A percentile compares a stretch with the other conserved stretches of the same genome.
phyloP scores from a whole-genome alignment of 1,140 invertebrate genomes.

The Drosophila tristis region DNA sequence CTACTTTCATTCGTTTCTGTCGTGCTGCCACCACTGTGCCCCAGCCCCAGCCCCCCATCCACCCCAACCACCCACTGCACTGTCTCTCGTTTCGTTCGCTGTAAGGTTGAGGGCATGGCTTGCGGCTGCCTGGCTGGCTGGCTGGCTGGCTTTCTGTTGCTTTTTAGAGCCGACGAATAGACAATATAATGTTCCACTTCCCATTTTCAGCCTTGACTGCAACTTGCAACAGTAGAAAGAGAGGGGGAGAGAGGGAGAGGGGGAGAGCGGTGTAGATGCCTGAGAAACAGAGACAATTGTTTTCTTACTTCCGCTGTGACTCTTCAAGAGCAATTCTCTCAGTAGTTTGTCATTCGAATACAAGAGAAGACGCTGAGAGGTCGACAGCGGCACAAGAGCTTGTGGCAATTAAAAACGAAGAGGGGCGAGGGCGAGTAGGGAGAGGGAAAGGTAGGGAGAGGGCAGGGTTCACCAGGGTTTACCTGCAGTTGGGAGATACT shows the following conservation, averaged over 20 bases:
- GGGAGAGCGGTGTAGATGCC: not conserved
- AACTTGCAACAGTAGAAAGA: slow-evolving; percentile 43
- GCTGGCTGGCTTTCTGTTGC: slow-evolving; percentile 13
- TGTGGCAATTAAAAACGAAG: slow-evolving; percentile 47
- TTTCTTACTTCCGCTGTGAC: slow-evolving; percentile 47
- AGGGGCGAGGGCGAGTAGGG: not conserved
- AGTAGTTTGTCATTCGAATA: slow-evolving; percentile 47
- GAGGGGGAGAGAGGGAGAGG: too few species aligned
- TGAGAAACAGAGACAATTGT: slow-evolving; percentile 48
- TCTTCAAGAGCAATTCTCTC: slow-evolving; percentile 52
- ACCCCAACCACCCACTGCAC: not conserved
- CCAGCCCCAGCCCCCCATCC: not conserved
- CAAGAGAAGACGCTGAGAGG: slow-evolving; percentile 24
- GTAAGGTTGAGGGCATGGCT: slow-evolving; percentile 73
- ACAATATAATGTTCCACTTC: slow-evolving; percentile 58
- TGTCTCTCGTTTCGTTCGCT: not conserved
- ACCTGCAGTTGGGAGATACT: too few species aligned
- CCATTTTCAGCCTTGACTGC: slow-evolving; percentile 62
- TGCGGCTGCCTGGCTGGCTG: slow-evolving; percentile 61
- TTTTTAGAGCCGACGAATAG: slow-evolving; percentile 37
- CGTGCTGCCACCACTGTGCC: too few species aligned
- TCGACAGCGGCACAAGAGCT: slow-evolving; percentile 21
- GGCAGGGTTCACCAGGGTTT: not conserved
- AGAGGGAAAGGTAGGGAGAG: not conserved
- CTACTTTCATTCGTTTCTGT: slow-evolving; percentile 49